Evolutionary conservation across 2,888 invertebrate species (phyloP).

Genomic region (Stratiomys singularior): DNA sequence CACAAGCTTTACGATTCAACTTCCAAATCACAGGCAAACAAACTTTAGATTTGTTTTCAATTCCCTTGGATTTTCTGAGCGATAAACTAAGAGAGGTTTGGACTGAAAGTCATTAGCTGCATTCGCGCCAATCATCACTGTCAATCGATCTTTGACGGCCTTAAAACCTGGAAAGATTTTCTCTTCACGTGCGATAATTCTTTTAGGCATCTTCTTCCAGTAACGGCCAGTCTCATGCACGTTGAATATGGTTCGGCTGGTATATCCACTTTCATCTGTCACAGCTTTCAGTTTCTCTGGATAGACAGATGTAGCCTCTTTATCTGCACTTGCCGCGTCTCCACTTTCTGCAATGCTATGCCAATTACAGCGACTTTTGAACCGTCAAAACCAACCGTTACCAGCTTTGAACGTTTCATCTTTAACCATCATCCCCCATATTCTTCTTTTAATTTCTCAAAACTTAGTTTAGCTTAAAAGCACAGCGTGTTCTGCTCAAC

Average conservation of each 20-base stretch:
- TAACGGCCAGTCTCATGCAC: conserved; percentile 53
- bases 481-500: not conserved
- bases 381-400: not conserved
- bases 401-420: not conserved
- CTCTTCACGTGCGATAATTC: conserved; percentile 6
- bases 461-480: not conserved
- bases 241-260: conserved; percentile 46
- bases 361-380: not conserved
- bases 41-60: conserved; percentile 53
- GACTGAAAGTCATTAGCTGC: not conserved
- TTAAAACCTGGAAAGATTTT: conserved; percentile 5
- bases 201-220: conserved; percentile 15
- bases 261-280: not conserved
- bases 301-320: not conserved
- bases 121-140: conserved; percentile 52
- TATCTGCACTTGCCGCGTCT: not conserved
- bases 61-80: conserved; percentile 54
- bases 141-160: conserved; percentile 54
- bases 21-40: conserved; percentile 55
- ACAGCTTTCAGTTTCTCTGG: too few relatives aligned
- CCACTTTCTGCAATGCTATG: conserved; percentile 15
- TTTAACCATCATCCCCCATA: not conserved
- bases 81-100: conserved; percentile 56
- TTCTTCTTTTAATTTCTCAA: not conserved
- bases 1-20: conserved; percentile 47